A percentile compares a stretch with the other conserved stretches of the same genome.
Evolutionary conservation across 2,113 vertebrate species (phyloP).

Genomic region (Rhinolophus ferrumequinum): DNA sequence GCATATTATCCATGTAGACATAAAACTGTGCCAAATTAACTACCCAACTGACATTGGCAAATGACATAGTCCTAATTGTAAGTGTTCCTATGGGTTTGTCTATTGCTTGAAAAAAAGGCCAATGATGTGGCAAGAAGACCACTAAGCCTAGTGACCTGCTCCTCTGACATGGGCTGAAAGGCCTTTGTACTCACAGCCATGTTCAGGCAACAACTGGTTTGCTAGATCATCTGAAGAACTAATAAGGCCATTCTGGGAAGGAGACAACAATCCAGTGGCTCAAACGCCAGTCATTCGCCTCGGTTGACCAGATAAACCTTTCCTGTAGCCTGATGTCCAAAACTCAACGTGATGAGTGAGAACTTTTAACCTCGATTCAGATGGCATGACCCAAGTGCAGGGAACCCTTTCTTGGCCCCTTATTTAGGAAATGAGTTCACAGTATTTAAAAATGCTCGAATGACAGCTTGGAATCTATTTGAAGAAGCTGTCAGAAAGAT

Average conservation of each 20-base stretch:
- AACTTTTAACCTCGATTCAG: background rate
- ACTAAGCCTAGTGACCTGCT: background rate
- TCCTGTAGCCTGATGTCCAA: background rate
- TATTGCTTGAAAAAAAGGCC: background rate
- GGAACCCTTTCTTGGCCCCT: background rate
- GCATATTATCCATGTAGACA: background rate
- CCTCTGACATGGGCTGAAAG: background rate
- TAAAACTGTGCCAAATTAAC: background rate
- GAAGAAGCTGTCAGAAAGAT: constrained; percentile 10
- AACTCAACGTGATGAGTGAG: background rate
- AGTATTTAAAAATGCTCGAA: background rate
- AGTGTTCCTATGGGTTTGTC: background rate
- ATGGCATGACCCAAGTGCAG: background rate
- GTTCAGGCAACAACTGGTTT: background rate
- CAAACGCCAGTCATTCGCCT: background rate
- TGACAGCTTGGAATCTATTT: background rate
- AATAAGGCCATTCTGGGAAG: background rate
- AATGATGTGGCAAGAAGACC: background rate
- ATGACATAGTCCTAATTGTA: background rate
- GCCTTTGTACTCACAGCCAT: background rate
- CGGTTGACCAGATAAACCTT: background rate
- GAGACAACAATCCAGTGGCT: background rate
- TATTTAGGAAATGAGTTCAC: background rate
- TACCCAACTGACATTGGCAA: background rate
- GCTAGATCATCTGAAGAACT: background rate